A percentile compares a stretch with the other conserved stretches of the same genome.
phyloP scores from a whole-genome alignment of 1,140 invertebrate genomes.

The Aphis gossypii region DNA sequence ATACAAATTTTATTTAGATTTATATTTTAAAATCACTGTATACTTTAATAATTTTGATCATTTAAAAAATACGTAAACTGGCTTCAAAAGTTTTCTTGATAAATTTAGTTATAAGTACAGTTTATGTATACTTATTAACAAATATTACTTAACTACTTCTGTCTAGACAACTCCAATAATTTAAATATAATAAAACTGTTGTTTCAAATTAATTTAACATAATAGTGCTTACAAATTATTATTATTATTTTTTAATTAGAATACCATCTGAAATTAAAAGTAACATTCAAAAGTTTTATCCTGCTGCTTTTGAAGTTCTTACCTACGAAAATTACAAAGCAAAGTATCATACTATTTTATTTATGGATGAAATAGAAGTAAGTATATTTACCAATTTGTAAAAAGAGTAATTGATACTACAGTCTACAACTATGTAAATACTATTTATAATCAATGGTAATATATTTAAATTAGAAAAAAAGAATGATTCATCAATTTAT shows the following conservation, averaged over 20 bases:
- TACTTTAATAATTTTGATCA: too few relatives aligned
- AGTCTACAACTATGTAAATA: not conserved
- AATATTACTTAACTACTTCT: not conserved
- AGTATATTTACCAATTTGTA: not conserved
- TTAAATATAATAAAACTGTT: not conserved
- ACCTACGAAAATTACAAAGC: constrained; percentile 36
- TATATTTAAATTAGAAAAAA: not conserved
- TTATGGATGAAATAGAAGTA: constrained; percentile 56
- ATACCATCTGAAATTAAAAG: not conserved
- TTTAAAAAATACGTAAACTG: too few relatives aligned
- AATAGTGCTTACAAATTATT: not conserved
- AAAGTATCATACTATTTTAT: constrained; percentile 55
- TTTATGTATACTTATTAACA: not conserved
- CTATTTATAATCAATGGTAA: too few relatives aligned
- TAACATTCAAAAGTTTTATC: constrained; percentile 2
- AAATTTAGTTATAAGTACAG: not conserved
- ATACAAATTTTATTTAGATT: too few relatives aligned
- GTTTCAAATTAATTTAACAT: not conserved
- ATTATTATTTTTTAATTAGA: not conserved
- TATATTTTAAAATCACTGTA: not conserved
- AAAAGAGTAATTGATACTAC: too few relatives aligned
- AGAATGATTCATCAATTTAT: too few relatives aligned
- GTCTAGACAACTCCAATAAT: not conserved
- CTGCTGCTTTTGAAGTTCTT: constrained; percentile 34
- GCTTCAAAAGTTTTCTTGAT: too few relatives aligned